Evolutionary conservation across 2,113 vertebrate species (phyloP), one percentile per base, ranked within the genome.

Genomic region (Pangasianodon gigas): DNA sequence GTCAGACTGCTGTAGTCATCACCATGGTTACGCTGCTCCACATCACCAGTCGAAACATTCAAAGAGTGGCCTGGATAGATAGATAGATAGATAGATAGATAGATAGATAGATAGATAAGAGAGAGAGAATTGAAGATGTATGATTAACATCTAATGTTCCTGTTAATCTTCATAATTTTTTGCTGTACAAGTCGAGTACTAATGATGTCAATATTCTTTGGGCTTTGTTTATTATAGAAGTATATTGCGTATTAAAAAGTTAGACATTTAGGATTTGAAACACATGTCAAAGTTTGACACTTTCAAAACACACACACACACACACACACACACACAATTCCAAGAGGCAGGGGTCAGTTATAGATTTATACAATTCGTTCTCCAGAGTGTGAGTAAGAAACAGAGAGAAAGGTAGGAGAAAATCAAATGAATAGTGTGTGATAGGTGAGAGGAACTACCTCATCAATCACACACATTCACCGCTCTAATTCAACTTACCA

Each of bases 1-100:
- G 98, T 99, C 93, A 98, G 97, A 90, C 97, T 97, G 92, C 97
- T 98, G 41, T 97, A 97, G 94, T 96, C 96, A 97, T 98, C 97
- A 95, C 97, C 97, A 97, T 98, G 97, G 97, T 97, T 97, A 98
- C 97, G 87, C 84, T 94, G 96, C 96, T 97, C 97, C 94, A 97
- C 97, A 95, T 97, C 94, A 3, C 93, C 97, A 96, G 95, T 94
- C 90, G 96, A 95, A 96, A 96, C 97, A 95, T 97, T 97, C 95
- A 97, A 96, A 94, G 95, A 94, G 95, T 97, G 97, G 95, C 98
- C 98, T 99, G 97, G 96, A 90, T 52, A 87, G 81, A 83, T 8
- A 85, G 69, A 90, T 13, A 85, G 62, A 89, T 2, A 85, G 56
- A 65, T 8, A 51, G 56, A 79, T 48, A 79, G 44, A 79, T 26